These are phyloP conservation scores for Acanthopagrus latus DNA, from an alignment of 2,797 vertebrate genomes.

Conservation along the genomic window DNA sequence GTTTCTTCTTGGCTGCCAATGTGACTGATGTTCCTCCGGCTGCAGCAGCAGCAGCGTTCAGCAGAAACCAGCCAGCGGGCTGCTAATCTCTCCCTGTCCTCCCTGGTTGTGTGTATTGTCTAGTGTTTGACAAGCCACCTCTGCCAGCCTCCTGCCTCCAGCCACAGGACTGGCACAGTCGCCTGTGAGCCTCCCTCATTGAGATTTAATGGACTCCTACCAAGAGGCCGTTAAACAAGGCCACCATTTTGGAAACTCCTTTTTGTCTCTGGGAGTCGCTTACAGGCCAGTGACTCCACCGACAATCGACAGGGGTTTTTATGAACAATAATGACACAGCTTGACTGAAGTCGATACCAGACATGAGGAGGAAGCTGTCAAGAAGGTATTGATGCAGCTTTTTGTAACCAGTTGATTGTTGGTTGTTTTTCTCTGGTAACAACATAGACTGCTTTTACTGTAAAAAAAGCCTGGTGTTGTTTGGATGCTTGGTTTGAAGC, in stretches of 20 bases:
- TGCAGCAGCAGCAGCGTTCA: slow-evolving; percentile 38
- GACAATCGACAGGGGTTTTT: background rate
- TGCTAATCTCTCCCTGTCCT: slow-evolving; percentile 67
- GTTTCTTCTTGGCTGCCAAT: slow-evolving; percentile 43
- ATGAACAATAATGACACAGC: slow-evolving; percentile 23
- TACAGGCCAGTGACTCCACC: slow-evolving; percentile 38
- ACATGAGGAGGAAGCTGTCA: background rate
- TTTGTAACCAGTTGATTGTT: background rate
- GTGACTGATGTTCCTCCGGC: slow-evolving; percentile 54
- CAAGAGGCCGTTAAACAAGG: slow-evolving; percentile 42
- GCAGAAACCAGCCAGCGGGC: slow-evolving; percentile 48
- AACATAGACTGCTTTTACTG: background rate
- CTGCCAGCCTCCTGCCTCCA: slow-evolving; percentile 58
- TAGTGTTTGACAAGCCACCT: slow-evolving; percentile 65
- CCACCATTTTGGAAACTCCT: slow-evolving; percentile 53
- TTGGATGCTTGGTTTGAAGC: slow-evolving; percentile 14
- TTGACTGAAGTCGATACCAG: slow-evolving; percentile 18
- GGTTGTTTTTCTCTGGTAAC: slow-evolving; percentile 7
- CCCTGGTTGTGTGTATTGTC: slow-evolving; percentile 61
- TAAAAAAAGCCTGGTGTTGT: slow-evolving; percentile 2
- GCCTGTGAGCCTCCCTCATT: slow-evolving; percentile 43
- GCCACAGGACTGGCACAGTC: slow-evolving; percentile 50
- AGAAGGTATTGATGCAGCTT: background rate
- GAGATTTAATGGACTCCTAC: slow-evolving; percentile 58
- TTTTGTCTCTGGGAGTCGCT: slow-evolving; percentile 34